Evolutionary conservation across 2,113 vertebrate genomes (phyloP).

Genomic region (Falcunculus frontatus): DNA sequence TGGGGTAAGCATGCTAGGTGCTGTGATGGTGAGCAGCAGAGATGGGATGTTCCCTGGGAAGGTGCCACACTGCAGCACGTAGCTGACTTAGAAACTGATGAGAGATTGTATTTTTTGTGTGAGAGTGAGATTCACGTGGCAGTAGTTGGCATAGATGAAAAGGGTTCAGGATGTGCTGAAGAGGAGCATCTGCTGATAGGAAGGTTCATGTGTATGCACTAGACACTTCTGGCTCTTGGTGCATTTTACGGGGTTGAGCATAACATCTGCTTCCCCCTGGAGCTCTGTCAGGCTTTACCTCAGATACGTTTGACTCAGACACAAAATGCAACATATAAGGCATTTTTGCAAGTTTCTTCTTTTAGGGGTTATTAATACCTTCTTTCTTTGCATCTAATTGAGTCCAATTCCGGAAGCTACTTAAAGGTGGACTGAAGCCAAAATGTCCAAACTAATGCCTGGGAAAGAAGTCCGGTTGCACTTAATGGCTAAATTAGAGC

Average conservation of each 20-base stretch:
- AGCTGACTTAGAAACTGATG: background rate
- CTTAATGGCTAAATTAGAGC: background rate
- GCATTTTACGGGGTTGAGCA: background rate
- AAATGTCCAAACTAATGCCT: background rate
- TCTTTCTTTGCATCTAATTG: background rate
- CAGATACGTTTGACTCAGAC: background rate
- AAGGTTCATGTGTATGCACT: fast-evolving
- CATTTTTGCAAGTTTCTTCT: background rate
- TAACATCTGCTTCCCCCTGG: background rate
- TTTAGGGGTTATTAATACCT: background rate
- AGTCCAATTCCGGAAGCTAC: background rate
- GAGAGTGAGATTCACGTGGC: background rate
- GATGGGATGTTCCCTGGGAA: background rate
- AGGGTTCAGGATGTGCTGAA: background rate
- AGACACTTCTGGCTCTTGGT: background rate
- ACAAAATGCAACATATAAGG: background rate
- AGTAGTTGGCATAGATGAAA: background rate
- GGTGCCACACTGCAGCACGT: fast-evolving
- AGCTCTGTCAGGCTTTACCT: background rate
- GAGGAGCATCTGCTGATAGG: background rate
- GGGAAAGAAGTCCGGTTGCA: background rate
- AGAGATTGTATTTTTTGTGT: background rate
- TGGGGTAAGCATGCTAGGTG: too few relatives aligned
- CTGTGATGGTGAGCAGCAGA: background rate
- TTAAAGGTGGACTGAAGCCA: background rate